Base-by-base conservation (phyloP, 2,113 vertebrate species). In the Noturus placidus region DNA sequence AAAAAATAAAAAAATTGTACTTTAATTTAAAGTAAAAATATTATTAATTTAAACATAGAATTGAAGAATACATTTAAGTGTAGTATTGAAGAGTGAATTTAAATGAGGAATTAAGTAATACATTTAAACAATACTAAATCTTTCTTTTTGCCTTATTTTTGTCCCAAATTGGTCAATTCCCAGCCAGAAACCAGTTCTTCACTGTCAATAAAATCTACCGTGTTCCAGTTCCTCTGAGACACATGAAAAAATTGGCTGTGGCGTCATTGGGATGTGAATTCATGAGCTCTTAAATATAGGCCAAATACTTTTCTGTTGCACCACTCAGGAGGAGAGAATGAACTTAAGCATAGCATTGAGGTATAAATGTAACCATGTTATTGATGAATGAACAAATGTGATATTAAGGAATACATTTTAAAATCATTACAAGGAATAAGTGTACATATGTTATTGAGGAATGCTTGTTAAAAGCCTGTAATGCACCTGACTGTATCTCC, bases 401-500 rank as follows among this genome's bases (percentile, higher is more conserved):
- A 13, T 2, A 35, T 57, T 25, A 81, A 59, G 79, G 3, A 1
- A 35, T 35, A 35, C n/a, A 35, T 81, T 59, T 57, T 11, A 82
- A 82, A 61, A 13, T 13, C 5, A 27, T 14, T 61, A 42, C n/a
- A 38, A 25, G 33, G 8, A 56, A 79, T 56, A 30, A 30, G 25
- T n/a, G 27, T 54, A 19, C 30, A 54, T 79, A 15, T n/a, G 38
- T 14, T 59, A 59, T 59, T 78, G 76, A 54, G 27, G 46, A 79
- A 54, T 79, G 76, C 27, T 79, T 52, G 50, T 7, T 82, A 61
- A 80, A 57, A 38, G 30, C 3, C 2, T 30, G 27, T 79, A 56
- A 65, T 86, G 38, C 63, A 79, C 42, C 72, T 78, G 84, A 78
- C 42, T 65, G 38, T 77, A 86, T 63, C 59, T 86, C 52, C 77